Conservation (phyloP, 2,113 vertebrate species). For the Thermophis baileyi region DNA sequence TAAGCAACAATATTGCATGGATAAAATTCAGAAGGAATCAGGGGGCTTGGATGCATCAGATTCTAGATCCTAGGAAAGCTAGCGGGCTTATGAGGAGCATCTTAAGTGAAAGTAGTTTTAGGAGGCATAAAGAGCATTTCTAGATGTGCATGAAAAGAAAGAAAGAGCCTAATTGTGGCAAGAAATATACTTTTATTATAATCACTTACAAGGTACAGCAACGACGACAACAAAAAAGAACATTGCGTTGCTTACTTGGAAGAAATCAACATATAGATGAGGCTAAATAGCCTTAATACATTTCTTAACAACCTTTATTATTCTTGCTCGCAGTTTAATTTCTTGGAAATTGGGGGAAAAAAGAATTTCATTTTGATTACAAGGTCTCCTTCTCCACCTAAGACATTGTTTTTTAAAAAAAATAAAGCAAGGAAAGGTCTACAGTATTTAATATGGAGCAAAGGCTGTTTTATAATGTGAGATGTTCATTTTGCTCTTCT, state of each 20-base stretch:
- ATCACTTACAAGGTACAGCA: conserved; percentile 29
- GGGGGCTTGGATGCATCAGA: background rate
- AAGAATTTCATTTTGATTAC: conserved; percentile 55
- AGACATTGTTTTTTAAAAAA: background rate
- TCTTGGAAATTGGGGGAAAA: conserved; percentile 37
- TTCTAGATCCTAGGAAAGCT: background rate
- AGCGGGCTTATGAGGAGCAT: background rate
- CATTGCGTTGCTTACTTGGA: conserved; percentile 35
- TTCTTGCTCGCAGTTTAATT: conserved; percentile 51
- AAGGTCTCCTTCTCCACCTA: background rate
- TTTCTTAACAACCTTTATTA: conserved; percentile 22
- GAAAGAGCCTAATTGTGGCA: background rate
- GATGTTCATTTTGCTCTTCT: background rate
- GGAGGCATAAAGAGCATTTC: background rate
- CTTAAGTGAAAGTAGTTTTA: background rate
- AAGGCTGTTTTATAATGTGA: background rate
- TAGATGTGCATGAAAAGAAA: background rate
- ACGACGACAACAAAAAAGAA: conserved; percentile 22
- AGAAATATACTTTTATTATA: conserved; percentile 30
- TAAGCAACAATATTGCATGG: background rate
- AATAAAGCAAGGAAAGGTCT: background rate
- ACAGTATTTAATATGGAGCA: background rate
- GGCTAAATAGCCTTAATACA: background rate
- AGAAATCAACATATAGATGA: conserved; percentile 43
- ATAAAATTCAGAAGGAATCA: background rate